Conservation (phyloP, 2,888 invertebrate genomes). For the Kryphioiulus occultus region DNA sequence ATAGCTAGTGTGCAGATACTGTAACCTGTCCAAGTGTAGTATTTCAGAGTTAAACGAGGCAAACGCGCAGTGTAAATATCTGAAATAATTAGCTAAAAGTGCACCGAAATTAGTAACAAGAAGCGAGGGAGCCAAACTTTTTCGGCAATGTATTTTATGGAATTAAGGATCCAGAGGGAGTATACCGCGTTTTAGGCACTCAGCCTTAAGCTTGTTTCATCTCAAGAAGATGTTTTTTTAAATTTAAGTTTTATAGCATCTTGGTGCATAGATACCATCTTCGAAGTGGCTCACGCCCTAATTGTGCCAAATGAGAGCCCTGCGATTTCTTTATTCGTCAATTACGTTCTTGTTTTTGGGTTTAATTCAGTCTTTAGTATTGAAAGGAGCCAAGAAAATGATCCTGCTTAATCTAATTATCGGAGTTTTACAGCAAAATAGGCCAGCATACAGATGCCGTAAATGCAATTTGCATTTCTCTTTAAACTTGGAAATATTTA, state of each 20-base stretch:
- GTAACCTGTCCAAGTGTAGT: no score
- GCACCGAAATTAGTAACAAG: no score
- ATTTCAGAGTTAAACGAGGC: no score
- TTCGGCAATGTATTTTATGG: not conserved
- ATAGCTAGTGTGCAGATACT: no score
- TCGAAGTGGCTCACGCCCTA: not conserved
- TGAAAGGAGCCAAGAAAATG: constrained; percentile 23
- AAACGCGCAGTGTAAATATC: no score
- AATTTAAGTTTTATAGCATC: not conserved
- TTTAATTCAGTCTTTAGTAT: constrained; percentile 7
- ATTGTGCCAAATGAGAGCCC: constrained; percentile 23
- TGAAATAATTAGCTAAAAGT: no score
- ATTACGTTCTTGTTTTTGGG: not conserved
- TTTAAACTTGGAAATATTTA: not conserved
- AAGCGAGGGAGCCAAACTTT: not conserved
- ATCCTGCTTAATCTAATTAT: constrained; percentile 23
- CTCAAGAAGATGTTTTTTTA: not conserved
- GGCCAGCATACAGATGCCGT: not conserved
- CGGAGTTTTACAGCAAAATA: constrained; percentile 2
- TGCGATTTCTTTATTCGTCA: not conserved
- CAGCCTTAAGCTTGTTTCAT: not conserved
- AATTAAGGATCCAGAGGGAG: not conserved
- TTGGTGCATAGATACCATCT: not conserved
- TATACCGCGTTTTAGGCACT: not conserved
- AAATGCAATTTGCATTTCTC: not conserved